Base-by-base conservation (phyloP, 2,888 invertebrate genomes). In the Watsonalla cultraria region DNA sequence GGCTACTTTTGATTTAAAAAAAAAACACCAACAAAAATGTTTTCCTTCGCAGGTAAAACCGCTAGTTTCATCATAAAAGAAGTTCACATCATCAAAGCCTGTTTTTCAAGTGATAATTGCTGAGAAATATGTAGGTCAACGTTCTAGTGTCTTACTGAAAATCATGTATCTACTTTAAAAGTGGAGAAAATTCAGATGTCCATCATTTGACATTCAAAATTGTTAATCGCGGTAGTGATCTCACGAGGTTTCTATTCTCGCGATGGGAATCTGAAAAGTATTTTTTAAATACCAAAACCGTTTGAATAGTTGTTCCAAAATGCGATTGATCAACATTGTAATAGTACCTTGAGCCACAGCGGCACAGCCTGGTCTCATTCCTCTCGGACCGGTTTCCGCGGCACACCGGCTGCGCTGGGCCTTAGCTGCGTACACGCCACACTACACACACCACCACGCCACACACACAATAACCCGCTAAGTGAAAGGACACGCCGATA, bases 401-500 rank as follows among this genome's bases (percentile, higher is more conserved):
- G 76, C 76, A 75, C 83, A 82, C 86, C 86, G 85, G 86, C 87
- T 84, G 85, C 72, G 75, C 67, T 79, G 80, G 81, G 70, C 73
- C 74, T 76, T 69, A 79, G 76, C 68, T 47, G 33, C 56, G 57
- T 55, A 60, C 60, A 55, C 59, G 37, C 37, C 37, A 37, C 37
- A 9, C 11, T 11, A 42, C 51, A 11, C 42, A 42, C 42, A 42
- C 42, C 42, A 42, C 42, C 11, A 42, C 42, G 42, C 11, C 11
- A 73, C 66, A 72, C 71, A 69, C 62, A 71, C 74, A 68, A 75
- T 66, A 77, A 80, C 79, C 76, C 71, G 74, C 65, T 74, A 84
- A 90, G 90, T 90, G 90, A 90, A 90, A 90, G 90, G 90, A 90
- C 86, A 87, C 70, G 77, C 74, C 74, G 76, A 80, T 88, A 84